Conservation (phyloP, 2,888 invertebrate genomes). For the Rhodophaea formosa region DNA sequence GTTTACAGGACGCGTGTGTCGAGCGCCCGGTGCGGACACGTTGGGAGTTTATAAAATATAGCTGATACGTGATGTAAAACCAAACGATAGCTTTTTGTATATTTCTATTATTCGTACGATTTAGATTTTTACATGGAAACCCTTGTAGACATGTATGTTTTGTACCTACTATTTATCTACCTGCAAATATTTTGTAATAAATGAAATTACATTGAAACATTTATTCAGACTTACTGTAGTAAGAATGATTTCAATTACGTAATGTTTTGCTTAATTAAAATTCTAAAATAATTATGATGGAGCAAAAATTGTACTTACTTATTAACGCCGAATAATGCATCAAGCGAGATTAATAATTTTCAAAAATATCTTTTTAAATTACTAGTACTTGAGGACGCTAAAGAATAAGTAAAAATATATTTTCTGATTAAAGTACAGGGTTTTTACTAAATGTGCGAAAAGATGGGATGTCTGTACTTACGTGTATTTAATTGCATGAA, state of each 20-base stretch:
- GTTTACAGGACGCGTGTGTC: conserved; percentile 51
- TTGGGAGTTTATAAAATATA: conserved; percentile 35
- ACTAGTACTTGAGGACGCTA: not conserved
- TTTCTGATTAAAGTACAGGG: conserved; percentile 28
- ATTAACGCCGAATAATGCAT: not conserved
- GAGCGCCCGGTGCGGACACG: conserved; percentile 32
- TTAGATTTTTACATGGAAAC: conserved; percentile 70
- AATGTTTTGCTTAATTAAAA: not conserved
- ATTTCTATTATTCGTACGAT: conserved; percentile 69
- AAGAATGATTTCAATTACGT: not conserved
- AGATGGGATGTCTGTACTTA: not conserved
- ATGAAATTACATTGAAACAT: not conserved
- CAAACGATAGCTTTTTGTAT: conserved; percentile 74
- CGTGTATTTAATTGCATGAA: not conserved
- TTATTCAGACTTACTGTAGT: not conserved
- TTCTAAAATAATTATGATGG: not conserved
- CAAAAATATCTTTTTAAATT: not conserved
- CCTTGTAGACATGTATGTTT: conserved; percentile 68
- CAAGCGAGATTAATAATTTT: not conserved
- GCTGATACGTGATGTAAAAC: conserved; percentile 61
- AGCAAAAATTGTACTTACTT: not conserved
- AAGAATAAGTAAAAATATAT: conserved; percentile 22
- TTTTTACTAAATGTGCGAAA: conserved; percentile 19
- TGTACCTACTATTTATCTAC: conserved; percentile 50
- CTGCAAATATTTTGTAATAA: conserved; percentile 42